Base-by-base conservation (phyloP, 2,113 vertebrate genomes). In the Coptodon rendalli region DNA sequence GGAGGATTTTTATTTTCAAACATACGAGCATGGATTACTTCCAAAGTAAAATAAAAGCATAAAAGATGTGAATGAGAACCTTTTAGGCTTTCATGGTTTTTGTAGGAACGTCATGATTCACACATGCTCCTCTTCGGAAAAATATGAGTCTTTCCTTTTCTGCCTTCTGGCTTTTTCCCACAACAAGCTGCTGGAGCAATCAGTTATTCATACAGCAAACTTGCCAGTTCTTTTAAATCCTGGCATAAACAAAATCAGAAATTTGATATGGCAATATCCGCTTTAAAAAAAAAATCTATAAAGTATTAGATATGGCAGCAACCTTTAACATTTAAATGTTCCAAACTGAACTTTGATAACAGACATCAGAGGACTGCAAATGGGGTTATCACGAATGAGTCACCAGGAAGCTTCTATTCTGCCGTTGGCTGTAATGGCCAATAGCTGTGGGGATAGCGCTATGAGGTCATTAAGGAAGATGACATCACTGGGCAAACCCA, bases 401-500 rank as follows among this genome's bases (percentile, higher is more conserved):
- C 91, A 93, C 38, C 81, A 91, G 84, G 84, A 92, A 92, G 92
- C 48, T 63, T 81, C 82, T 13, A 9, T 34, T 82, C 36, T 66
- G 63, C 29, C 68, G 5, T 53, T 63, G 68, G 8, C 24, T 56
- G 7, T 22, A 87, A 53, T 73, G 56, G 52, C 86, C 57, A 48
- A 57, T 31, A 9, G 24, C 53, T 48, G 40, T 29, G 17, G 84
- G 82, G 84, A 43, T 76, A 6, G 14, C 19, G 2, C 16, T 16
- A 53, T 91, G 89, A 91, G 87, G 91, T 85, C 86, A 90, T 43
- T 56, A 17, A 80, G 29, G 54, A 63, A 84, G 85, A 87, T 87
- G 83, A 82, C 91, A 84, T 93, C 91, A 93, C 24, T 17, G 29
- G 76, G 87, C 84, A 86, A 94, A 82, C 94, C 90, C 93, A 82